Evolutionary conservation across 2,113 vertebrate species (phyloP).

Genomic region (Lepus americanus): DNA sequence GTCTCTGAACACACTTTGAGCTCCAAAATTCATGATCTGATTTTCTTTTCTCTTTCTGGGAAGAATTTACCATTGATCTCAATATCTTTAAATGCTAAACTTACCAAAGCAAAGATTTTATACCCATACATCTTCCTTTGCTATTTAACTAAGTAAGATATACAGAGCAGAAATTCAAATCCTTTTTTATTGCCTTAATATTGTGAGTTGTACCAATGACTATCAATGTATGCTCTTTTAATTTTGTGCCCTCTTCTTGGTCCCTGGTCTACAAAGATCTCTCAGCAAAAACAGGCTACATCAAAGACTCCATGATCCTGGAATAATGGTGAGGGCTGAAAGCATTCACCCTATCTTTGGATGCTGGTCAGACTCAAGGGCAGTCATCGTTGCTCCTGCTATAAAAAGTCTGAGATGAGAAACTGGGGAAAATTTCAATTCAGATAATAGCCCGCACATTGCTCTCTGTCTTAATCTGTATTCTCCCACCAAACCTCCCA

Average conservation of each 20-base stretch:
- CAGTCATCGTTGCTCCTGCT: background rate
- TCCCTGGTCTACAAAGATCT: background rate
- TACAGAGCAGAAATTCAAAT: constrained; percentile 10
- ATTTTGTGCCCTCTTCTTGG: background rate
- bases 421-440: constrained; percentile 13
- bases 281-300: background rate
- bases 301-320: background rate
- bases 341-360: constrained; percentile 22
- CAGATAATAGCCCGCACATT: background rate
- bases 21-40: background rate
- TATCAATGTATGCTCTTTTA: background rate
- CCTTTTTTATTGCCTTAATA: background rate
- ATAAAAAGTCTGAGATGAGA: constrained; percentile 43
- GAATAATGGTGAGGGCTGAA: background rate
- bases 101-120: constrained; percentile 23
- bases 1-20: background rate
- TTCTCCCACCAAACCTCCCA: constrained; percentile 7
- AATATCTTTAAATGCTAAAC: constrained; percentile 13
- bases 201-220: background rate
- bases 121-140: background rate
- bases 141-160: constrained; percentile 46
- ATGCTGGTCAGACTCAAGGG: background rate
- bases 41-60: background rate
- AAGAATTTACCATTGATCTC: background rate
- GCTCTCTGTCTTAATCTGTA: background rate